Base-by-base conservation (phyloP, 2,797 vertebrate genomes). In the Microctenopoma steveboyesi region DNA sequence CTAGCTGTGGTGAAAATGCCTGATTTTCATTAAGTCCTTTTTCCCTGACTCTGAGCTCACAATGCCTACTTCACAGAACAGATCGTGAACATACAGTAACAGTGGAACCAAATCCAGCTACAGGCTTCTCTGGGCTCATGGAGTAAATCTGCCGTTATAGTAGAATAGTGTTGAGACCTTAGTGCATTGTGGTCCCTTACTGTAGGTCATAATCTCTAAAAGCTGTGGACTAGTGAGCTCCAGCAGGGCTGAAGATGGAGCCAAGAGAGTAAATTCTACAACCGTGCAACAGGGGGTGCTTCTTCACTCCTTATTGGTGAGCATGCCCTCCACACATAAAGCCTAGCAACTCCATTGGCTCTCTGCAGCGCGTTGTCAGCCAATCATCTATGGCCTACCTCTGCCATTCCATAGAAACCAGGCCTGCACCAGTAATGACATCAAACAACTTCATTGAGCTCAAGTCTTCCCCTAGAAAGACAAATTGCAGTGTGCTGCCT, bases 331-430 rank as follows among this genome's bases (percentile, higher is more conserved):
- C 74, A 84, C 86, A 84, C 78, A 79, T 48, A 50, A 79, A 83
- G 47, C 61, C 42, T 0, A 7, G 64, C 3, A 8, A 54, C 65
- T 72, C 87, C 54, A 94, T 93, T 93, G 91, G 91, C 77, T 86
- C 64, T 65, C 54, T 72, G 73, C 85, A 35, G 59, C 7, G 8
- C 76, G 15, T 65, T 22, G 60, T 69, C 67, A 89, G 76, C 91
- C 87, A 89, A 91, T 92, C 86, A 9, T 11, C 35, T 67, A 40
- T 50, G 27, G 16, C 69, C 67, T 45, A 86, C 77, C 65, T 81
- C 79, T 53, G 64, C 73, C 82, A 74, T 86, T 77, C 87, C 91
- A 91, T 92, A 79, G 91, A 93, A 92, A 93, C 91, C 72, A 82
- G 83, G 78, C 74, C 85, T 84, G 85, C 75, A 84, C 83, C 83